Evolutionary conservation across 2,797 vertebrate genomes (phyloP), one percentile per base, ranked within the genome.

Genomic region (Remorina albescens): DNA sequence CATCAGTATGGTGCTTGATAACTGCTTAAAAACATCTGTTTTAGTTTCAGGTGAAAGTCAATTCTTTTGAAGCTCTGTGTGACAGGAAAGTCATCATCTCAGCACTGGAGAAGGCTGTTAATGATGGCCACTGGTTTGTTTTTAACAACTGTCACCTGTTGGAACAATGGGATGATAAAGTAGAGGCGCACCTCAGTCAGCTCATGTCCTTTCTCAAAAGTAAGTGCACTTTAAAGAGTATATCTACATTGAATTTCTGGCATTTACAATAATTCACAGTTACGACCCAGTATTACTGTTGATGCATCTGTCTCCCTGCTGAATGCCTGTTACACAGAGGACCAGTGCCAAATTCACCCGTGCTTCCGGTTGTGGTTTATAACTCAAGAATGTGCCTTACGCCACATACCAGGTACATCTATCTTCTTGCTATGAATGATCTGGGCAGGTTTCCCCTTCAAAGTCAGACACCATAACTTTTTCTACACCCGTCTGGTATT

Each of bases 341-440:
- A 80, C 12, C 16, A 0, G 8, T 1, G 2, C 15, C 51, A 7
- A 51, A 64, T 75, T 57, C 89, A 95, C 57, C 88, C 88, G 4
- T 44, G 87, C 65, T 97, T 97, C 76, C 91, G 90, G 28, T 74
- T 97, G 62, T 97, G 96, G 96, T 92, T 97, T 62, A 91, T 95
- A 71, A 92, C 91, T 8, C 68, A 91, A 44, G 92, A 90, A 25
- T 49, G 90, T 11, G 63, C 79, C 9, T 61, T 74, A 2, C n/a
- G 36, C 50, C 90, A 89, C 9, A 71, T 97, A 67, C 96, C 96
- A 92, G 95, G 97, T 97, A 86, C 36, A 64, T 60, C n/a, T 42
- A 0, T 34, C 34, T 0, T 25, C 10, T 12, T 25, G 6, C 4
- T 5, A 30, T 37, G 44, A 18, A 7, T 66, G 9, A 1, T 50